Conservation (phyloP, 2,888 invertebrate species). For the Microctonus hyperodae region DNA sequence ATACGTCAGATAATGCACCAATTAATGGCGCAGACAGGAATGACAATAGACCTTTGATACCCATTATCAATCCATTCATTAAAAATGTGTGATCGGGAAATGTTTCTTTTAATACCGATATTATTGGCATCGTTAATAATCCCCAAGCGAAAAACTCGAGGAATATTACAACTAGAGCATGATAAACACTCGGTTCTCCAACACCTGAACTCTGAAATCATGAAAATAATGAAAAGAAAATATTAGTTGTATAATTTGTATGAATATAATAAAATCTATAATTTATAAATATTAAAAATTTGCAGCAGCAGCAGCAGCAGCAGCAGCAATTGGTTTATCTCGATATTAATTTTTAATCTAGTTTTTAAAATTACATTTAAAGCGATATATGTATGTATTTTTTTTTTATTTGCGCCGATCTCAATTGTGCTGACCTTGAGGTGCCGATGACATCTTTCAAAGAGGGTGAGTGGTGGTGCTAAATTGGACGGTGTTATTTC, state of each 20-base stretch:
- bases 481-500: slow-evolving; percentile 47
- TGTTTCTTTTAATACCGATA: slow-evolving; percentile 91
- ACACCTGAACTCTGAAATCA: slow-evolving; percentile 79
- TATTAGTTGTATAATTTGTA: not conserved
- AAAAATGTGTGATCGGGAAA: slow-evolving; percentile 99
- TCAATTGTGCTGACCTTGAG: slow-evolving; percentile 57
- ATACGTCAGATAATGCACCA: slow-evolving; percentile 97
- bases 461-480: slow-evolving; percentile 43
- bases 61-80: slow-evolving; percentile 99
- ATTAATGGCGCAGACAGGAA: slow-evolving; percentile 97
- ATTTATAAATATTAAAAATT: slow-evolving; percentile 15
- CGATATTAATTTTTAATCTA: too few species aligned
- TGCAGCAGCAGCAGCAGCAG: too few species aligned
- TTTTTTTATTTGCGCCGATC: not conserved
- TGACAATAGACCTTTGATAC: slow-evolving; percentile 96
- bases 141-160: slow-evolving; percentile 99
- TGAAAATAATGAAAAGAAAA: slow-evolving; percentile 22
- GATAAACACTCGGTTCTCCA: slow-evolving; percentile 95
- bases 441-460: slow-evolving; percentile 60
- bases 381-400: too few species aligned
- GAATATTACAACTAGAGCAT: slow-evolving; percentile 99
- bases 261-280: not conserved
- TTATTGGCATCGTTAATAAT: slow-evolving; percentile 96
- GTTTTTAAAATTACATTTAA: too few species aligned
- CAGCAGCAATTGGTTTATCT: too few species aligned